Evolutionary conservation across 2,113 vertebrate species (phyloP).

Genomic region (Oophaga pumilio): DNA sequence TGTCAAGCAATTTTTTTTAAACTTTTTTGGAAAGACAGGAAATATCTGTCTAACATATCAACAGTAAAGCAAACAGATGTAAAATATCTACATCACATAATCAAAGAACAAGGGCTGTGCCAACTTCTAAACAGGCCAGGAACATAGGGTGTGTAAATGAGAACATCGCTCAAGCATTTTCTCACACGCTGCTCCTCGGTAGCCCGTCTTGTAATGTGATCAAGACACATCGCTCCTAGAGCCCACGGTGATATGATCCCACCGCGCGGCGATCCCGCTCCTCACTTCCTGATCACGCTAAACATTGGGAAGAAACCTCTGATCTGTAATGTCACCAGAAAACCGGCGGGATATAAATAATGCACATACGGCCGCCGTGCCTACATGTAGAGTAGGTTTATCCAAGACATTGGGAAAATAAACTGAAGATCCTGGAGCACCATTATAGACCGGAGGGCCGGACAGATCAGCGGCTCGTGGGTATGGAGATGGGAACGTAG

Average conservation of each 20-base stretch:
- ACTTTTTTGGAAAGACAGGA: conserved; percentile 45
- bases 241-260: conserved; percentile 9
- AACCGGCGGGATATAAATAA: conserved; percentile 41
- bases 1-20: conserved; percentile 6
- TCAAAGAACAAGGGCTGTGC: conserved; percentile 53
- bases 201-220: conserved; percentile 55
- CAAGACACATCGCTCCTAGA: conserved; percentile 38
- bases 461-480: neutral
- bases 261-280: neutral
- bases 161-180: conserved; percentile 50
- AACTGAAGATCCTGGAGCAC: neutral
- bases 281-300: conserved; percentile 37
- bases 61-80: conserved; percentile 56
- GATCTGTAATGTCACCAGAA: conserved; percentile 46
- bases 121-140: conserved; percentile 58
- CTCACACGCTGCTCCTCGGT: conserved; percentile 47
- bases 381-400: conserved; percentile 19
- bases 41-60: conserved; percentile 56
- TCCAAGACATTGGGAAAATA: conserved; percentile 36
- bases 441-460: neutral
- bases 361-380: conserved; percentile 3
- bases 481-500: neutral
- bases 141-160: conserved; percentile 57
- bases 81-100: conserved; percentile 54
- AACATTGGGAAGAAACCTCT: conserved; percentile 46